A percentile compares a stretch with the other conserved stretches of the same genome.
These are phyloP conservation scores for Oncorhynchus keta DNA, from an alignment of 2,113 vertebrate species.

Conservation along the genomic window DNA sequence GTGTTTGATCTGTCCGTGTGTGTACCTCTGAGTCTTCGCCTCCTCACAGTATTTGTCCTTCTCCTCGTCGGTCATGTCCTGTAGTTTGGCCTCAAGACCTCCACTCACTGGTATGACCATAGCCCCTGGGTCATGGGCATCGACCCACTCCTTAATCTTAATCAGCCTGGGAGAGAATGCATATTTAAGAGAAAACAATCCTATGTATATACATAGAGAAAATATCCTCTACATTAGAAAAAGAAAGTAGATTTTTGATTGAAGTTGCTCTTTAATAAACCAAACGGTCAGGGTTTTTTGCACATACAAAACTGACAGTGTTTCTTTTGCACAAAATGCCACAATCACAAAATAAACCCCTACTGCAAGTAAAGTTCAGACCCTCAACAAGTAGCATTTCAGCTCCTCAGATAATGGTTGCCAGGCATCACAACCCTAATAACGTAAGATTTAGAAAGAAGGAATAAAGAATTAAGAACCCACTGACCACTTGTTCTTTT, in stretches of 20 bases:
- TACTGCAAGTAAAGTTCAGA: too few relatives aligned
- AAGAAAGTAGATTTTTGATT: neutral
- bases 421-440: neutral
- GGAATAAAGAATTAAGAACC: too few relatives aligned
- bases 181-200: too few relatives aligned
- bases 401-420: neutral
- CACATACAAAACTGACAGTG: too few relatives aligned
- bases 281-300: too few relatives aligned
- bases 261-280: neutral
- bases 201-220: neutral
- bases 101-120: slow-evolving; percentile 98
- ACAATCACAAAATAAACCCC: too few relatives aligned
- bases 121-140: slow-evolving; percentile 91
- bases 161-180: slow-evolving; percentile 84
- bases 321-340: too few relatives aligned
- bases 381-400: too few relatives aligned
- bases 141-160: slow-evolving; percentile 99
- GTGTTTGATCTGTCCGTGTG: neutral
- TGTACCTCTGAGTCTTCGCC: slow-evolving; percentile 96
- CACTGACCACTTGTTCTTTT: slow-evolving; percentile 98
- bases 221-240: neutral
- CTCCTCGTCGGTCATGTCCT: slow-evolving; percentile 96
- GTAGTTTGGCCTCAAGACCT: slow-evolving; percentile 89
- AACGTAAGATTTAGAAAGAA: neutral
- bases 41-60: slow-evolving; percentile 92